Base-by-base conservation (phyloP, 2,888 invertebrate genomes). In the Calameuta idolon region DNA sequence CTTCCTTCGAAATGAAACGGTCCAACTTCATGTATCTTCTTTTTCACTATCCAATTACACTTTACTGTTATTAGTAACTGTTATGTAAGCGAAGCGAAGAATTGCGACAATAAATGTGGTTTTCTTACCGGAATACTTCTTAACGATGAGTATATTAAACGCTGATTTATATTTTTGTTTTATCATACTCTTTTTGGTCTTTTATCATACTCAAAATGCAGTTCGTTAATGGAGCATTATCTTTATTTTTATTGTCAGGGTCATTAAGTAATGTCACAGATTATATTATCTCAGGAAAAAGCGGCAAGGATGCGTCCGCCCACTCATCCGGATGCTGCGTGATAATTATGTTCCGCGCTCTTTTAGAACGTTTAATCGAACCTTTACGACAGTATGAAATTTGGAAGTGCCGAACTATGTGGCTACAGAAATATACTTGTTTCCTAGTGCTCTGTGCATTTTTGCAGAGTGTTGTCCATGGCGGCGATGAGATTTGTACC, bases 101-200 rank as follows among this genome's bases (percentile, higher is more conserved):
- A 81, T 79, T 82, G 81, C 73, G 85, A 85, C 85, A 85, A 85
- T 85, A 85, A 85, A 85, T 82, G 84, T 85, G 85, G 85, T 85
- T 85, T 85, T 71, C 71, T 71, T 71, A 71, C 71, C 23, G 23
- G 23, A 55, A 55, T 23, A 55, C 55, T 55, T 55, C 15, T 40
- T 40, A 23, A 23, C 9, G 1, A 23, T 9, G 23, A 23, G 55
- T 55, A 9, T 23, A 55, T 23, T 55, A 23, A 15, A 55, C 5
- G 40, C 5, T 1, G 15, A 40, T 40, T 40, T 40, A 40, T 40
- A 40, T 40, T 15, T 40, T 40, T 23, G 15, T 40, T 15, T 15
- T 23, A 40, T 40, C 4, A 40, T 40, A 35, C 35, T 12, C 11
- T 34, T 34, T 3, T 35, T 35, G 12, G 12, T 1, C 15, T 40